Base-by-base conservation (phyloP, 2,888 invertebrate species). In the Stenichneumon culpator region DNA sequence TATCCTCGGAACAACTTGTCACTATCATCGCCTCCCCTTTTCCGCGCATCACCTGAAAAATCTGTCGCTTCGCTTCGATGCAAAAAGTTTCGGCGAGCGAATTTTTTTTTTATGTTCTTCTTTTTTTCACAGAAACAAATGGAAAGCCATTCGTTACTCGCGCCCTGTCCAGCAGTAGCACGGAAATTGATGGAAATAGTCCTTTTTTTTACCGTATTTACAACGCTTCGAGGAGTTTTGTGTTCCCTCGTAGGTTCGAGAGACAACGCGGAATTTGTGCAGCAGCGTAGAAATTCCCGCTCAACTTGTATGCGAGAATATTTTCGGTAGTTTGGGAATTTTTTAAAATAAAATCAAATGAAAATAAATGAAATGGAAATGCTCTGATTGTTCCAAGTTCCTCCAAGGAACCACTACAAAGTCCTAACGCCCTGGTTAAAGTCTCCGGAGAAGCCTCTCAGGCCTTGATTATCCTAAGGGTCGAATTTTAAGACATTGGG, bases 1-100 rank as follows among this genome's bases (percentile, higher is more conserved):
- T 54, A 54, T 54, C 54, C 54, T 19, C 19, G 19, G 22, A 54
- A 54, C 54, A 54, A 54, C 54, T 54, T 54, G 54, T 54, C 54
- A 54, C 54, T 22, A 54, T 54, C 54, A 54, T 54, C 54, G 22
- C 22, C 7, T 1, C 19, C 54, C 22, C 22, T 19, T 11, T 7
- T 22, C 22, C 54, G 3, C 22, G 22, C 6, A 22, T 11, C 44
- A 4, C 6, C 54, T 3, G 22, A 54, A 54, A 54, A 54, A 54
- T 19, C 52, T 19, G 52, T 19, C 52, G 52, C 7, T 2, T 52
- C 52, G 52, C n/a, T 19, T 16, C 52, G 52, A 52, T 52, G 52
- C 19, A 22, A 54, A 22, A 54, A 54, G 19, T 54, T 22, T 54
- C 54, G 54, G 19, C 6, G 0, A 52, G 9, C 2, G 54, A 7